Base-by-base conservation (phyloP, 1,140 invertebrate genomes). In the Drosophila ananassae region DNA sequence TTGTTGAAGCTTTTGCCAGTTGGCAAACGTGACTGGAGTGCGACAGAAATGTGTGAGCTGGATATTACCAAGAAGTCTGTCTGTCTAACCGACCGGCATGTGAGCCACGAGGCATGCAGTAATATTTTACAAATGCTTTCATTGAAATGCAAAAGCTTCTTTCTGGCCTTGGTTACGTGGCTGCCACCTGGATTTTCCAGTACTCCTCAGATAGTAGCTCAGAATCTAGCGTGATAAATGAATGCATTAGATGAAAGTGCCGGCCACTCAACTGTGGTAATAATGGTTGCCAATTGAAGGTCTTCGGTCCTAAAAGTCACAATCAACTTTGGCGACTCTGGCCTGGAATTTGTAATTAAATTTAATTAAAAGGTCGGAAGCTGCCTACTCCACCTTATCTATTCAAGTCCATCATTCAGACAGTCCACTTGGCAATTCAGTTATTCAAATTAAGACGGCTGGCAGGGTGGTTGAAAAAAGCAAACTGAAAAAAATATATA, bases 391-490 rank as follows among this genome's bases (percentile, higher is more conserved):
- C 53, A 54, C 54, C 57, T 69, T 47, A 66, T 69, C 62, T 60
- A 57, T 55, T 58, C 76, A 71, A 59, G 71, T 87, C 71, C 71
- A 74, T 80, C 80, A 85, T 74, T 76, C 80, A 72, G 76, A 74
- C 72, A 52, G 69, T 78, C 62, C 82, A 89, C 82, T 87, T 87
- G 89, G 66, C 79, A 87, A 87, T 87, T 87, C 83, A 87, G 83
- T 87, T 87, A 87, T 87, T 87, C 79, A 87, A 87, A 87, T 87
- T 76, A 82, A 76, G 64, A 67, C 41, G 41, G 7, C 22, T 13
- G 47, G 13, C 51, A 41, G 47, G 51, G 48, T 21, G 41, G 17
- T 41, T 57, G 50, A 48, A 61, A 34, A 17, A 46, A 48, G 13
- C 13, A 28, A 61, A 37, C 37, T 46, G 37, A 52, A n/a, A 62